Base-by-base conservation (phyloP, 2,888 invertebrate genomes). In the Drosophila mayaguana region DNA sequence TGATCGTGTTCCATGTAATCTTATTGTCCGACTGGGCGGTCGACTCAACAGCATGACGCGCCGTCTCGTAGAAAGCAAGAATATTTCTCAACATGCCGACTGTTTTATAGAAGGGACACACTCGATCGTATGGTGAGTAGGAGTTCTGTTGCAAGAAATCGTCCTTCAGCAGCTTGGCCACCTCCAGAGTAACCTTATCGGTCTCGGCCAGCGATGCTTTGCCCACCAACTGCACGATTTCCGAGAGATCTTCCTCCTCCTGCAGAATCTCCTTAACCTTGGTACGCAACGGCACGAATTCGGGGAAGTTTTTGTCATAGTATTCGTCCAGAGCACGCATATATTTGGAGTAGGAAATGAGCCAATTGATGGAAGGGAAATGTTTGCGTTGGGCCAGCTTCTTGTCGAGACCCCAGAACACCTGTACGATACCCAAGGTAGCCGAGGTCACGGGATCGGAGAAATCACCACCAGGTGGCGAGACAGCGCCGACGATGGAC, bases 111-210 rank as follows among this genome's bases (percentile, higher is more conserved):
- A 99, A 99, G 81, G 99, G 99, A 92, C 99, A 99, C 95, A 98
- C 99, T 63, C 99, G 96, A 94, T 98, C 98, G 93, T 98, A 98
- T 1, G 96, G 93, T 2, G 98, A 97, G 93, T 98, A 97, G 93
- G 99, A 98, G 95, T 99, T 99, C 93, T 99, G 99, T 93, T 99
- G 99, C 91, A 99, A 94, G 95, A 99, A 99, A 94, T 99, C 99
- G 93, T 99, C 99, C 93, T 99, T 99, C 72, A 99, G 95, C 82
- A 99, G 94, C 93, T 98, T 98, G 83, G 99, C 99, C 60, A 99
- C 98, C 94, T 99, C 99, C 72, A 99, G 95, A 0, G 99, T 99
- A 92, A 99, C 98, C 94, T 99, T 99, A 94, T 99, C 99, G 3
- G 97, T 96, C 94, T 99, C 99, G 9, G 99, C 99, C 74, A 99